Evolutionary conservation across 1,140 invertebrate species (phyloP).

Genomic region (Oncopeltus fasciatus): DNA sequence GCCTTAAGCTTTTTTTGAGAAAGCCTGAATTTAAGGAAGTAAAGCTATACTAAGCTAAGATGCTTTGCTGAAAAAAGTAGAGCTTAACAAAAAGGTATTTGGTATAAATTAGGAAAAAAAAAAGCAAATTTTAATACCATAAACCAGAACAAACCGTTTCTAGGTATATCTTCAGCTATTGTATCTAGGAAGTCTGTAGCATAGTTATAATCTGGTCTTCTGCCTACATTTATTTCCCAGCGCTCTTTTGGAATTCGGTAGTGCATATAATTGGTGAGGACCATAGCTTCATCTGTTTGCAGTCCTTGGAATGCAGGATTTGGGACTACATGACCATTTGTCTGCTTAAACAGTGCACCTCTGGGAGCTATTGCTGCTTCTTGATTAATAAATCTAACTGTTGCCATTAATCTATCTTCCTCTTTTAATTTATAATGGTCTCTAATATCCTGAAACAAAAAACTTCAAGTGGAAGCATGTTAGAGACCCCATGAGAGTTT

Average conservation of each 20-base stretch:
- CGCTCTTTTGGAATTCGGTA: slow-evolving; percentile 45
- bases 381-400: slow-evolving; percentile 47
- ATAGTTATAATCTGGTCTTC: slow-evolving; percentile 57
- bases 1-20: no score
- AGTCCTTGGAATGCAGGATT: slow-evolving; percentile 53
- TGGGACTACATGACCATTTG: slow-evolving; percentile 45
- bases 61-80: no score
- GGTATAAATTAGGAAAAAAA: no score
- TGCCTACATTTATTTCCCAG: slow-evolving; percentile 54
- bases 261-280: slow-evolving; percentile 51
- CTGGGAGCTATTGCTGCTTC: slow-evolving; percentile 54
- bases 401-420: slow-evolving; percentile 54
- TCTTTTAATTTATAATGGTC: slow-evolving; percentile 40
- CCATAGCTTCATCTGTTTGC: slow-evolving; percentile 37
- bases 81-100: no score
- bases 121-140: no score
- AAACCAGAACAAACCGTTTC: slow-evolving; percentile 21
- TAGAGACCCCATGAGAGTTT: no score
- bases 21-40: no score
- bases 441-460: not conserved
- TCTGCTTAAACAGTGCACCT: slow-evolving; percentile 49
- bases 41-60: no score
- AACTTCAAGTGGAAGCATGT: not conserved
- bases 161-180: slow-evolving; percentile 47
- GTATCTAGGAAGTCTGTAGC: slow-evolving; percentile 61